Base-by-base conservation (phyloP, 1,140 invertebrate species). In the Drosophila novamexicana region DNA sequence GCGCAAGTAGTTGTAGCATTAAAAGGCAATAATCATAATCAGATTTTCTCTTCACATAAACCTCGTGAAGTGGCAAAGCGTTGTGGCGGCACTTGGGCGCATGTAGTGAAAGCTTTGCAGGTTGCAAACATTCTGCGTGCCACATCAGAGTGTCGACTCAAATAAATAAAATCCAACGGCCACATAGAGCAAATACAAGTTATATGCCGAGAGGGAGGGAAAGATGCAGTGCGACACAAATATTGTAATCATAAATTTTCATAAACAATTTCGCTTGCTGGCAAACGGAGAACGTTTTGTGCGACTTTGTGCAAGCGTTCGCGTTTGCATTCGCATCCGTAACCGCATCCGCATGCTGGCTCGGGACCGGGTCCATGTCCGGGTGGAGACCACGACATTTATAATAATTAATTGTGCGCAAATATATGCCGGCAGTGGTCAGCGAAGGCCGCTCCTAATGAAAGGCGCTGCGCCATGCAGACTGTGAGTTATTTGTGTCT, bases 161-260 rank as follows among this genome's bases (percentile, higher is more conserved):
- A 65, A 84, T 89, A 89, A 88, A 89, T 83, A 79, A 89, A 76
- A 82, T 66, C 62, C 75, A 81, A 84, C 81, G 75, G 64, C 78
- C 82, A 75, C 36, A 37, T 37, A 72, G 54, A 50, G 57, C 77
- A 57, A 45, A 29, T 8, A 37, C 36, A 63, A 42, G 37, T 6
- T 29, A 29, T 29, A 36, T 6, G 16, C 47, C n/a, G 9, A 8
- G n/a, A 14, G 18, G n/a, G 34, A 3, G 40, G 2, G 52, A 7
- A 73, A 79, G 76, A 79, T 79, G 71, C 76, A 83, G 72, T 89
- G 81, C 81, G 80, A 89, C 84, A 89, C 85, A 84, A 89, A 89
- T 89, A 89, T 89, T 89, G 84, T 89, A 89, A 89, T 89, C 80
- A 89, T 89, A 89, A 89, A 89, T 89, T 89, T 81, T 81, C 85